A percentile compares a stretch with the other conserved stretches of the same genome.
Evolutionary conservation across 2,888 invertebrate species (phyloP).

Genomic region (Polydrusus pterygomalis): DNA sequence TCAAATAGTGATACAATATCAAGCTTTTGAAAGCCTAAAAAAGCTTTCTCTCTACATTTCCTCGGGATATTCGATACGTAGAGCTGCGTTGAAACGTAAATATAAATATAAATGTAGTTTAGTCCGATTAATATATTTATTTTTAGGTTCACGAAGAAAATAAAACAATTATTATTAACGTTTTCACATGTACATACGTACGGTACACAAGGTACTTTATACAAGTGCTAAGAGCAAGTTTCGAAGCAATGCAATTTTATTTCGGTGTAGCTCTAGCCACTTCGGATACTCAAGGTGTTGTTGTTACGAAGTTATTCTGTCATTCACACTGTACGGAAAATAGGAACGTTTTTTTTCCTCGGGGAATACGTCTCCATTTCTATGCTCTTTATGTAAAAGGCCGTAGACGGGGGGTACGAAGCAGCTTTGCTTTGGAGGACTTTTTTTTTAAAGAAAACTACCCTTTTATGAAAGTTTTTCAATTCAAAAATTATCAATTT

Average conservation of each 20-base stretch:
- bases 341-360: conserved; percentile 42
- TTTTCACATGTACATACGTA: no score
- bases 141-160: not conserved
- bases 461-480: no score
- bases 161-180: not conserved
- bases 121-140: not conserved
- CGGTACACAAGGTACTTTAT: no score
- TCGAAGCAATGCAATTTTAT: not conserved
- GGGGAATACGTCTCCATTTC: conserved; percentile 43
- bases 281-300: conserved; percentile 23
- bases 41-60: conserved; percentile 16
- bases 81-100: conserved; percentile 1
- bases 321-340: conserved; percentile 37
- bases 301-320: conserved; percentile 35
- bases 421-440: not conserved
- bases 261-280: not conserved
- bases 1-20: conserved; percentile 26
- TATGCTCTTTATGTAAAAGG: conserved; percentile 34
- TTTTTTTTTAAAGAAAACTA: no score
- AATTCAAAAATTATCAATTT: no score
- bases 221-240: no score
- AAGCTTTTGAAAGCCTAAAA: conserved; percentile 19
- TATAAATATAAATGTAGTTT: not conserved
- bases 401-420: not conserved
- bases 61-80: conserved; percentile 12